These are phyloP conservation scores for Ammodytes dubius DNA, from an alignment of 2,113 vertebrate genomes.

Conservation along the genomic window DNA sequence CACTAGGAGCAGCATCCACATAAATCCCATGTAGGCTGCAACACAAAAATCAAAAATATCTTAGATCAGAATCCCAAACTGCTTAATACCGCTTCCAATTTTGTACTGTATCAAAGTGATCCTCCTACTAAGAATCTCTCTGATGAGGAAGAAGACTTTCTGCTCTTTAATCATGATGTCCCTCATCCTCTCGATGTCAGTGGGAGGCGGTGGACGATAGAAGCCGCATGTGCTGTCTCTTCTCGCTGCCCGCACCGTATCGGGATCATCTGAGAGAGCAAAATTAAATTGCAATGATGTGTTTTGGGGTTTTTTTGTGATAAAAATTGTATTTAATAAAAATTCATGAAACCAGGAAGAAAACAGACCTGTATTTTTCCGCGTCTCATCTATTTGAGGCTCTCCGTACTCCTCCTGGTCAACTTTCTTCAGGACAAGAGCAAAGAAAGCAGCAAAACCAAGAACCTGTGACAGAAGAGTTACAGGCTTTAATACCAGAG, in stretches of 20 bases:
- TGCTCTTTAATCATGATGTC: slow-evolving; percentile 89
- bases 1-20: slow-evolving; percentile 95
- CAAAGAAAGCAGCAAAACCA: slow-evolving; percentile 97
- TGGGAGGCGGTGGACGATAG: slow-evolving; percentile 89
- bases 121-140: slow-evolving; percentile 91
- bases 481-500: not conserved
- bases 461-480: slow-evolving; percentile 87
- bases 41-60: slow-evolving; percentile 49
- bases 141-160: slow-evolving; percentile 91
- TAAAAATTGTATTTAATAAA: not conserved
- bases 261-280: slow-evolving; percentile 83
- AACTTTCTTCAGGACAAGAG: slow-evolving; percentile 91
- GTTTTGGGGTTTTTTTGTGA: not conserved
- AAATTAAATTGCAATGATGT: not conserved
- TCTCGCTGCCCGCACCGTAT: slow-evolving; percentile 77
- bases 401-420: slow-evolving; percentile 91
- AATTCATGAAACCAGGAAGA: not conserved
- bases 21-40: slow-evolving; percentile 91
- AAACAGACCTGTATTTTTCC: slow-evolving; percentile 70
- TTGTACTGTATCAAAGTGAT: not conserved
- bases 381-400: slow-evolving; percentile 67
- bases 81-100: not conserved
- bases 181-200: slow-evolving; percentile 90
- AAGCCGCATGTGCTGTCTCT: slow-evolving; percentile 89
- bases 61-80: slow-evolving; percentile 10